Conservation (phyloP, 2,113 vertebrate species). For the Macquaria ambigua region DNA sequence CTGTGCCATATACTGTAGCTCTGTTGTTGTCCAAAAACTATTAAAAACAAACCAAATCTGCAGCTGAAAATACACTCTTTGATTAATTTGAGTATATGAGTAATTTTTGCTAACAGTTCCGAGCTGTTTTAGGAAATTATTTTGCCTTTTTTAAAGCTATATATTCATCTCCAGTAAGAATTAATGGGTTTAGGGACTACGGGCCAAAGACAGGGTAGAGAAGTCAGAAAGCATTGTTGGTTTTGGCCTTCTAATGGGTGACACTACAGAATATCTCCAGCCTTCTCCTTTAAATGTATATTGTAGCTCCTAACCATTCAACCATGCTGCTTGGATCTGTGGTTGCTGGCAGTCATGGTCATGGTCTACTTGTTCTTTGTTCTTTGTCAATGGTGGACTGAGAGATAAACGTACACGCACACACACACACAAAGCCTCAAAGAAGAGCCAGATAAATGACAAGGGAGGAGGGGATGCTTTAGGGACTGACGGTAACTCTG, state of each 20-base stretch:
- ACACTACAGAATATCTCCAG: neutral
- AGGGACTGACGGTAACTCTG: slow-evolving; percentile 24
- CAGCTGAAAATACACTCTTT: neutral
- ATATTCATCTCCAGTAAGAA: neutral
- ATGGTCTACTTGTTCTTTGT: slow-evolving; percentile 58
- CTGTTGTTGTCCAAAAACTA: neutral
- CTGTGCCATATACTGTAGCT: neutral
- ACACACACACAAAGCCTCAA: slow-evolving; percentile 47
- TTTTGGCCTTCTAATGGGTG: no score
- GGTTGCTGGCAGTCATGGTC: slow-evolving; percentile 43
- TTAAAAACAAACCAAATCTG: slow-evolving; percentile 1
- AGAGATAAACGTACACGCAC: slow-evolving; percentile 17
- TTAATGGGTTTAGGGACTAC: neutral
- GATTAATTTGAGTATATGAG: neutral
- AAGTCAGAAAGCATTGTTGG: neutral
- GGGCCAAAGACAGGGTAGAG: neutral
- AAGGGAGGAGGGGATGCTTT: slow-evolving; percentile 10
- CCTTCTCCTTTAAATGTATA: slow-evolving; percentile 26
- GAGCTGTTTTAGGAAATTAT: neutral
- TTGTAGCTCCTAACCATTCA: slow-evolving; percentile 29
- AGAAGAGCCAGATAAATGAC: slow-evolving; percentile 38
- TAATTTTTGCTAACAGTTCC: no score
- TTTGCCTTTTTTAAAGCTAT: neutral
- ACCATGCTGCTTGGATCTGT: slow-evolving; percentile 27
- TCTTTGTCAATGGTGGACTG: slow-evolving; percentile 38